Base-by-base conservation (phyloP, 1,140 invertebrate genomes). In the Leptoteleia sp. region DNA sequence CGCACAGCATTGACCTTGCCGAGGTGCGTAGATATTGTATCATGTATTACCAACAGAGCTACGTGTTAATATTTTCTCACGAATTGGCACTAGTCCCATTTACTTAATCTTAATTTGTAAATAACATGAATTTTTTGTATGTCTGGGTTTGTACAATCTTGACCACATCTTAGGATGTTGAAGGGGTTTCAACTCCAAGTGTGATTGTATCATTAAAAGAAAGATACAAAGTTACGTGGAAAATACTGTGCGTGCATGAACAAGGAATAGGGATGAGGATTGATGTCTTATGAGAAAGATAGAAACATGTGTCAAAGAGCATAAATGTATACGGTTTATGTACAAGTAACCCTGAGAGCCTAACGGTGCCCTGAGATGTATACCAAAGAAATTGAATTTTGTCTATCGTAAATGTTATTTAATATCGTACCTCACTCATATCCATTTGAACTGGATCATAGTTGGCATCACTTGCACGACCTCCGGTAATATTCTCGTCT, bases 381-480 rank as follows among this genome's bases (percentile, higher is more conserved):
- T 72, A 31, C 45, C 52, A 37, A 47, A 73, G 33, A 67, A 27
- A 31, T 45, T 73, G 42, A 64, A 47, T 29, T 40, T 3, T 38
- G 9, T 62, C 12, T 37, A 15, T 42, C 4, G 2, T 29, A 12
- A 16, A 3, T 12, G 27, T 19, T 68, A 12, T 38, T 52, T 81
- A 79, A 33, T 48, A 78, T 82, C 78, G 59, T 92, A 92, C 91
- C 91, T 92, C 91, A 87, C 91, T 92, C 86, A 91, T 88, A 79
- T 91, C 91, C 91, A 92, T 91, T 83, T 90, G 90, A 16, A 91
- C 90, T 42, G 90, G 89, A 57, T 91, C 91, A 52, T 91, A 92
- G 64, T 91, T 92, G 8, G 84, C 88, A 62, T 91, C 91, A 8
- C 81, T 87, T 17, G 87, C 83, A 50, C 80, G 82, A 57, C 80